Evolutionary conservation across 2,888 invertebrate species (phyloP).

Genomic region (Tholera decimalis): DNA sequence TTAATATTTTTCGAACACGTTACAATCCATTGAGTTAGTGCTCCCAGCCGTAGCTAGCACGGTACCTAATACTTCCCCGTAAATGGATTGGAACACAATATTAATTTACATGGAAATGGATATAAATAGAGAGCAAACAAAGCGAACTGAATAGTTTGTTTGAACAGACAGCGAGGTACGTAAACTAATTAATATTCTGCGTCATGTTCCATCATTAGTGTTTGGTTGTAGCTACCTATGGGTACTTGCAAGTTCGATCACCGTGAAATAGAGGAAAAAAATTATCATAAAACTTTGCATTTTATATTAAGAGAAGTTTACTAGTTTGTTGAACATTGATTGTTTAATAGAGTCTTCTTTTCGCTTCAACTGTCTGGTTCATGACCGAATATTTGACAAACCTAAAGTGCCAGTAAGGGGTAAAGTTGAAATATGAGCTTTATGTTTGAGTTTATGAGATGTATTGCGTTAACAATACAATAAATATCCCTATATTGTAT

Average conservation of each 20-base stretch:
- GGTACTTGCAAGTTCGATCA: background rate
- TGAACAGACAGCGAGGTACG: conserved; percentile 20
- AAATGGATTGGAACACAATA: conserved; percentile 42
- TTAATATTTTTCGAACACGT: conserved; percentile 25
- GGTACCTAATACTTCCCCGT: conserved; percentile 15
- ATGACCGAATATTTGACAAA: background rate
- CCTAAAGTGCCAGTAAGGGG: background rate
- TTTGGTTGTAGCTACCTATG: background rate
- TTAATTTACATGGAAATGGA: conserved; percentile 43
- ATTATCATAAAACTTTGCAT: too few species aligned
- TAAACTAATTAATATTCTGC: conserved; percentile 29
- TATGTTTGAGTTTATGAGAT: too few species aligned
- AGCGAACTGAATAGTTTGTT: conserved; percentile 32
- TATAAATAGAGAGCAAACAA: conserved; percentile 46
- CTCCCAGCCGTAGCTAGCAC: conserved; percentile 17
- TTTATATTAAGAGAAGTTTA: too few species aligned
- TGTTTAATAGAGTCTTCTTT: background rate
- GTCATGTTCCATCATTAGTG: conserved; percentile 8
- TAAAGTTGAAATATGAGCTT: too few species aligned
- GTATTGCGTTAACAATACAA: background rate
- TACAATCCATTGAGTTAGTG: conserved; percentile 22
- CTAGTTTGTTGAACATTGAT: background rate
- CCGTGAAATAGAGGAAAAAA: background rate
- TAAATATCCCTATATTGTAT: background rate
- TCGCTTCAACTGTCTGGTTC: background rate